Evolutionary conservation across 2,113 vertebrate species (phyloP).

Genomic region (Corydoras maculifer): DNA sequence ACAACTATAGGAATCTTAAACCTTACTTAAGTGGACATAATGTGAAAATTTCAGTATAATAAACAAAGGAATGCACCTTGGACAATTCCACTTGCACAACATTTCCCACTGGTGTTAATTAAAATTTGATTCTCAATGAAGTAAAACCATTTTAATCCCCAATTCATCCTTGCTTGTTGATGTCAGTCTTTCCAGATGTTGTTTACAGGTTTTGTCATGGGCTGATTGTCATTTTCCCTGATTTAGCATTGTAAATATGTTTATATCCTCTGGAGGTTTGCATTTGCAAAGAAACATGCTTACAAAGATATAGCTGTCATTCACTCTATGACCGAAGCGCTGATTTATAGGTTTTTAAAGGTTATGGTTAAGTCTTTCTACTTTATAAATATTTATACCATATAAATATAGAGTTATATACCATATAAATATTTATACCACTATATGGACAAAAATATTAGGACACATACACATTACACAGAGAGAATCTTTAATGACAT

Average conservation of each 20-base stretch:
- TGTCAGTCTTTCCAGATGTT: constrained; percentile 36
- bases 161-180: constrained; percentile 2
- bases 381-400: too few species aligned
- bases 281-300: constrained; percentile 2
- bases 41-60: not conserved
- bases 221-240: constrained; percentile 1
- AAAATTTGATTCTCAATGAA: constrained; percentile 49
- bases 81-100: not conserved
- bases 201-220: constrained; percentile 32
- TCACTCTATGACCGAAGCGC: not conserved
- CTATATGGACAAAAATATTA: too few species aligned
- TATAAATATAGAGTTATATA: too few species aligned
- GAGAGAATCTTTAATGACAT: too few species aligned
- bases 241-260: constrained; percentile 6
- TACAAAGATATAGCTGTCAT: not conserved
- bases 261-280: constrained; percentile 24
- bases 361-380: too few species aligned
- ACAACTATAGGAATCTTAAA: too few species aligned
- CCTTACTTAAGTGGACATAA: too few species aligned
- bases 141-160: constrained; percentile 33
- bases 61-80: not conserved
- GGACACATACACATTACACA: too few species aligned
- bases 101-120: constrained; percentile 57
- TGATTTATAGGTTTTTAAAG: not conserved
- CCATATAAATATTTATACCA: too few species aligned